Evolutionary conservation across 2,113 vertebrate genomes (phyloP), one percentile per base, ranked within the genome.

Genomic region (Sceloporus tristichus): DNA sequence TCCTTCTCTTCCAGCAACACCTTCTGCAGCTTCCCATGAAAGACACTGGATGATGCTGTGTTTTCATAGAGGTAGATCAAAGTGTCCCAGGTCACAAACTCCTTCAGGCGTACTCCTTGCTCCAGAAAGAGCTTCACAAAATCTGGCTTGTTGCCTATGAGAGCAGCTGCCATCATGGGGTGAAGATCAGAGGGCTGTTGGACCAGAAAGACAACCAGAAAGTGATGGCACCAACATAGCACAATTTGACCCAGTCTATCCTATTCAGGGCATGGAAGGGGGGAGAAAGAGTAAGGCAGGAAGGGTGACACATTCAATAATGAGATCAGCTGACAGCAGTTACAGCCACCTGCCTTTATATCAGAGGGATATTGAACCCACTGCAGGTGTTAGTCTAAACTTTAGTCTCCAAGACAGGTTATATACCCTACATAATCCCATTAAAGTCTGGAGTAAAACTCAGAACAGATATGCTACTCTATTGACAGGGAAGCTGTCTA

Each of bases 101-200:
- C 97, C 85, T 96, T 94, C 82, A 99, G 94, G 65, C 59, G 96
- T 92, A 99, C 97, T 1, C 98, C 99, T 3, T 98, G 98, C 93
- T 99, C 99, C 95, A 99, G 95, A 92, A 99, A 97, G 48, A 99
- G 97, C 90, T 96, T 97, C 91, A 99, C 98, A 84, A 99, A 99
- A 87, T 98, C 96, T 0, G 98, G 97, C 92, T 98, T 99, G 96
- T 99, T 97, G 90, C 98, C 96, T 83, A 98, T 96, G 88, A 99
- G 97, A 29, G 99, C 98, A 0, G 97, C 98, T 11, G 96, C 95
- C 98, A 99, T 98, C 92, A 97, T 95, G 0, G 97, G 94, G 88
- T 98, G 97, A 81, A 99, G 98, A 92, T 99, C 98, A 88, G 95
- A 92, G 29, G 98, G 97, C 99, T 99, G 89, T 65, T 34, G 66